Evolutionary conservation across 2,888 invertebrate genomes (phyloP).

Genomic region (Heteromyza rotundicornis): DNA sequence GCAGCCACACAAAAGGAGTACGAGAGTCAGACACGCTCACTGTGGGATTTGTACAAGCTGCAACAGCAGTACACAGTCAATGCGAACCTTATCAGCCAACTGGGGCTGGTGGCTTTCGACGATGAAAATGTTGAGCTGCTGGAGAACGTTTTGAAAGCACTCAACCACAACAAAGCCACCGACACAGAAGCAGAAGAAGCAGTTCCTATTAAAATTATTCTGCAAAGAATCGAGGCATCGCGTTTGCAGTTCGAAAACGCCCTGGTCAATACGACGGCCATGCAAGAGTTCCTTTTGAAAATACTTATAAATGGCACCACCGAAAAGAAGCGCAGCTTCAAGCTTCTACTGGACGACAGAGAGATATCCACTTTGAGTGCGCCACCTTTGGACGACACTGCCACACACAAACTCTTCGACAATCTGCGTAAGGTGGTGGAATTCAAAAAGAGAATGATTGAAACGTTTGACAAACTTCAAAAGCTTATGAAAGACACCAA

Average conservation of each 20-base stretch:
- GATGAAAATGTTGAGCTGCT: conserved; percentile 31
- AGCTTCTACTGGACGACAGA: conserved; percentile 37
- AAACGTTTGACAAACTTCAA: conserved; percentile 54
- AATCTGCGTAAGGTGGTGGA: conserved; percentile 46
- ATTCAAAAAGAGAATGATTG: conserved; percentile 51
- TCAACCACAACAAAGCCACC: not conserved
- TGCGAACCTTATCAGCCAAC: conserved; percentile 37
- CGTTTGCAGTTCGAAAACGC: conserved; percentile 29
- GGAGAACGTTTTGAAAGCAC: conserved; percentile 22
- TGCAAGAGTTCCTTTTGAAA: conserved; percentile 49
- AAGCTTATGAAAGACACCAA: conserved; percentile 35
- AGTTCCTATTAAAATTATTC: not conserved
- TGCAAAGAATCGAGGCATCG: not conserved
- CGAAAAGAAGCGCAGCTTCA: conserved; percentile 32
- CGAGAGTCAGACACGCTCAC: conserved; percentile 43
- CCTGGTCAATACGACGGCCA: conserved; percentile 48
- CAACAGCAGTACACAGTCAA: conserved; percentile 47
- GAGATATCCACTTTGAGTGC: conserved; percentile 36
- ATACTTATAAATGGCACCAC: conserved; percentile 43
- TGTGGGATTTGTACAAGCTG: conserved; percentile 53
- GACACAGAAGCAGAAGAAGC: not conserved
- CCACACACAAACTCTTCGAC: conserved; percentile 42
- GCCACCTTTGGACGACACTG: conserved; percentile 19
- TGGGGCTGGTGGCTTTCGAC: conserved; percentile 41
- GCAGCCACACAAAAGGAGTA: conserved; percentile 45